Evolutionary conservation across 1,140 invertebrate species (phyloP).

Genomic region (Geopemphigus sp.): DNA sequence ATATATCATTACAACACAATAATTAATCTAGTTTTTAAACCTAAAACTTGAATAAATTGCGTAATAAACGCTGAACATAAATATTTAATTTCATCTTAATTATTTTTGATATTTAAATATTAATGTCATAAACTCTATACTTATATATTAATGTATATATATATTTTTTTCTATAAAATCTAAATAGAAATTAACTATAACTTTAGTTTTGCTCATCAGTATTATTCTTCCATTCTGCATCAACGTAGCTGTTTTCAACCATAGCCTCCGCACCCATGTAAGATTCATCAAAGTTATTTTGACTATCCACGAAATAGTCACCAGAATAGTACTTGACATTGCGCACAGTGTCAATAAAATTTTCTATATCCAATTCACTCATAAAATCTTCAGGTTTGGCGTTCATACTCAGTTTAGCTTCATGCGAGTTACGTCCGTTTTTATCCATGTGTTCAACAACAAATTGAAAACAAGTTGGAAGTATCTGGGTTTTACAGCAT

Average conservation of each 20-base stretch:
- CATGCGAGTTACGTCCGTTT: background rate
- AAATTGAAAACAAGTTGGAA: constrained; percentile 20
- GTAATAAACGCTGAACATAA: constrained; percentile 14
- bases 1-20: constrained; percentile 15
- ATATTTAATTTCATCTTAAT: background rate
- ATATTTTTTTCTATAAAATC: background rate
- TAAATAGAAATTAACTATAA: too few species aligned
- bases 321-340: constrained; percentile 44
- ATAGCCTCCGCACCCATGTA: too few species aligned
- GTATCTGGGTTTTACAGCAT: background rate
- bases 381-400: constrained; percentile 38
- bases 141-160: background rate
- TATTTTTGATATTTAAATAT: constrained; percentile 19
- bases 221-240: constrained; percentile 23
- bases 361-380: constrained; percentile 39
- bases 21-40: background rate
- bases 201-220: background rate
- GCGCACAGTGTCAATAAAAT: constrained; percentile 45
- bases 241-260: background rate
- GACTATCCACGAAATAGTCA: constrained; percentile 7
- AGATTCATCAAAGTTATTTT: constrained; percentile 16
- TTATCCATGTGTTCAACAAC: background rate
- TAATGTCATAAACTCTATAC: constrained; percentile 11
- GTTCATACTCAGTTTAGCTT: constrained; percentile 7
- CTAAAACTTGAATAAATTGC: constrained; percentile 12